These are phyloP conservation scores for Pterostichus madidus DNA, from an alignment of 2,888 invertebrate species.

Conservation along the genomic window DNA sequence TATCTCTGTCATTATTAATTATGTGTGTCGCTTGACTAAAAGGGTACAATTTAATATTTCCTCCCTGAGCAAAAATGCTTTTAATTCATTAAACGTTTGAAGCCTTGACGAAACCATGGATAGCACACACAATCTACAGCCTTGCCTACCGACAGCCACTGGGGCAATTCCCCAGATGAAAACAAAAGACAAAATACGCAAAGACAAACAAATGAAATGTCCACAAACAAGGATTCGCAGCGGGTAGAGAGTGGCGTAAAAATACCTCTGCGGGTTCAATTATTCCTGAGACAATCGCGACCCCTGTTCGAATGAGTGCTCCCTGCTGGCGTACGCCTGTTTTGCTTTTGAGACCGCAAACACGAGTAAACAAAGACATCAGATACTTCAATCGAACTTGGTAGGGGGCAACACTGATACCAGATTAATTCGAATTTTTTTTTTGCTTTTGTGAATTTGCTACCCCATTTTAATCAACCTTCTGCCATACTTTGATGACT, in stretches of 20 bases:
- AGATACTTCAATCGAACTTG: slow-evolving; percentile 49
- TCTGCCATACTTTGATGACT: neutral
- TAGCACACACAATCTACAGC: too few species aligned
- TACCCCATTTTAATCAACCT: slow-evolving; percentile 17
- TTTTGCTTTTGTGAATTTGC: slow-evolving; percentile 11
- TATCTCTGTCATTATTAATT: too few species aligned
- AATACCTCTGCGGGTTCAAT: slow-evolving; percentile 51
- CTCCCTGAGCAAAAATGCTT: too few species aligned
- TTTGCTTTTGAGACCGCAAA: slow-evolving; percentile 54
- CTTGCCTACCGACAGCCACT: neutral
- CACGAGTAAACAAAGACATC: slow-evolving; percentile 60
- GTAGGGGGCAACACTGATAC: slow-evolving; percentile 7
- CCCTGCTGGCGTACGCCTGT: slow-evolving; percentile 50
- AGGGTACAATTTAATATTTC: too few species aligned
- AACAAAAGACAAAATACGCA: slow-evolving; percentile 29
- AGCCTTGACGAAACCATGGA: too few species aligned
- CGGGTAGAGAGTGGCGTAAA: slow-evolving; percentile 67
- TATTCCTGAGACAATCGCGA: slow-evolving; percentile 54
- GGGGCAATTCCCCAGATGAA: neutral
- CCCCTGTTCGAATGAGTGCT: slow-evolving; percentile 29
- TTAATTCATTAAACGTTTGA: neutral
- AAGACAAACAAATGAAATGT: slow-evolving; percentile 70
- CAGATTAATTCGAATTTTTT: slow-evolving; percentile 2
- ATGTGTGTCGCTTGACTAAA: too few species aligned
- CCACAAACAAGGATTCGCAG: slow-evolving; percentile 70